Base-by-base conservation (phyloP, 2,888 invertebrate species). In the Clusia tigrina region DNA sequence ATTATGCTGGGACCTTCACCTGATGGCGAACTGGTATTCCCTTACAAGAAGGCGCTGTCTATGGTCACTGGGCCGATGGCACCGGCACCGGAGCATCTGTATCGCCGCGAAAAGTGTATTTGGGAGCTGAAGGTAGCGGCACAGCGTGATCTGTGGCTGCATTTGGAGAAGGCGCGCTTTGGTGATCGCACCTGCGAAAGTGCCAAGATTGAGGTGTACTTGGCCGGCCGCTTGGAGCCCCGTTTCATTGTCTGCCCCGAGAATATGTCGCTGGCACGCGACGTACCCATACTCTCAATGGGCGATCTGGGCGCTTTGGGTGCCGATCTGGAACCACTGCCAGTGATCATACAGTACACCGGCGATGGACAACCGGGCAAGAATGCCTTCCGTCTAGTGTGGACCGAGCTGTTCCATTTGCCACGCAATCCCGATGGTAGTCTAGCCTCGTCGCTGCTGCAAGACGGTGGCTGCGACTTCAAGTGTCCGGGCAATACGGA, bases 371-470 rank as follows among this genome's bases (percentile, higher is more conserved):
- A 92, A 67, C 93, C 94, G 0, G 92, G 94, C 0, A 86, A 92
- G 64, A 93, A 94, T 10, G 90, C 93, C 12, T 95, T 95, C 78
- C 93, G 94, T 78, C 90, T 95, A 37, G 93, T 92, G 15, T 95
- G 95, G 95, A 95, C 94, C 1, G 95, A 95, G 72, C 86, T 95
- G 46, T 93, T 90, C 78, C 94, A 94, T 81, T 85, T 95, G 71
- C 94, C 94, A 0, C 88, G 93, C 70, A 94, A 94, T 81, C 88
- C 90, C 20, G 92, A 93, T 70, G 94, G 94, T 0, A 89, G 90
- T 23, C 81, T 91, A 38, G 91, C 92, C 86, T 91, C 92, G 0
- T 92, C 93, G 32, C 88, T 90, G 67, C 83, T 94, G 57, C 90
- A 89, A 32, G 91, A 90, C 74, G 87, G 87, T 58, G 78, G 60